Conservation (phyloP, 2,888 invertebrate species). For the Microplitis deprimator region DNA sequence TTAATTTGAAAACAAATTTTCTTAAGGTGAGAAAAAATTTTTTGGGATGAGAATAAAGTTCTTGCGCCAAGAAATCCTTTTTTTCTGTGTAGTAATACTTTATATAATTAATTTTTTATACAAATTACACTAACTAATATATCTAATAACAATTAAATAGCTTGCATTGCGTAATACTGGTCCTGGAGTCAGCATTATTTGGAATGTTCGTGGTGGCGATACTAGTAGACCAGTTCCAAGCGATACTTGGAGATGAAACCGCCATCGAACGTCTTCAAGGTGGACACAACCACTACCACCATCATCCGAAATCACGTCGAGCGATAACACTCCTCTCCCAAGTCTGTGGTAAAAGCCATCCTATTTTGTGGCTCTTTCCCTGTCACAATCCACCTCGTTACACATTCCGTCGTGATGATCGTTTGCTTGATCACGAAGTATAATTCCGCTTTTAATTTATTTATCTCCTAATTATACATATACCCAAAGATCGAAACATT, state of each 20-base stretch:
- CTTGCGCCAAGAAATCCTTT: no score
- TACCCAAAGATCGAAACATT: no score
- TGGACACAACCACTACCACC: conserved; percentile 77
- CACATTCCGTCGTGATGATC: conserved; percentile 65
- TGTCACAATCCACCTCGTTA: conserved; percentile 72
- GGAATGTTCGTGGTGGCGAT: conserved; percentile 91
- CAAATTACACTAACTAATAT: no score
- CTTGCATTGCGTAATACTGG: conserved; percentile 85
- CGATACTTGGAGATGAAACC: conserved; percentile 88
- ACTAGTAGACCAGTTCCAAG: conserved; percentile 88
- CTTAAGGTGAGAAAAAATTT: no score
- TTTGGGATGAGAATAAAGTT: no score
- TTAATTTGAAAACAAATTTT: no score
- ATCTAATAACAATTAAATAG: conserved; percentile 72
- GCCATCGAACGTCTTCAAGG: conserved; percentile 84
- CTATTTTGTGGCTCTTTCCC: conserved; percentile 81
- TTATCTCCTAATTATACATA: conserved; percentile 2
- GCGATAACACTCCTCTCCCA: conserved; percentile 80
- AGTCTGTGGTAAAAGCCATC: conserved; percentile 85
- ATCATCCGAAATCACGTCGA: conserved; percentile 74
- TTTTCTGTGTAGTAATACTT: no score
- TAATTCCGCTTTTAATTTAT: conserved; percentile 46
- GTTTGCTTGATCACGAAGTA: conserved; percentile 67
- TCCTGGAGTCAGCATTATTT: conserved; percentile 87
- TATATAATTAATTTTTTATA: no score